phyloP scores from a whole-genome alignment of 2,113 vertebrate species.

The Chaetops frenatus region DNA sequence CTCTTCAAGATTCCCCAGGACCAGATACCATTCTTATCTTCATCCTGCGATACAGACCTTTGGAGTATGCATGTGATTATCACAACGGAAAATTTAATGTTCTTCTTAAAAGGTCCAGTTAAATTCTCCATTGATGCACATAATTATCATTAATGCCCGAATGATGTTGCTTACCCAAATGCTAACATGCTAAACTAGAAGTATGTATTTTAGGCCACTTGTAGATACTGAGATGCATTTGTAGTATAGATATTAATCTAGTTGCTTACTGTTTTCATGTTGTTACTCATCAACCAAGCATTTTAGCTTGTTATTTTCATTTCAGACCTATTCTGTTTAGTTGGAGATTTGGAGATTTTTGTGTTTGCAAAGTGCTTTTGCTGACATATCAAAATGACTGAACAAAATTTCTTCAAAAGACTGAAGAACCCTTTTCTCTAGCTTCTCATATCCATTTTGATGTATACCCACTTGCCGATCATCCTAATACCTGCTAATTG shows the following conservation, averaged over 20 bases:
- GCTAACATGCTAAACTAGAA: background rate
- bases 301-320: background rate
- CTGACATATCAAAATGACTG: background rate
- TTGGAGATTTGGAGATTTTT: background rate
- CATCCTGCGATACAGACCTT: constrained; percentile 76
- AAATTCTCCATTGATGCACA: background rate
- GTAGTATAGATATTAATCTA: background rate
- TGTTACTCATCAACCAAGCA: background rate
- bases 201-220: background rate
- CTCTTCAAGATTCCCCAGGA: constrained; percentile 81
- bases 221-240: background rate
- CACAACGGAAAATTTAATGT: constrained; percentile 39
- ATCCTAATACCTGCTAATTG: background rate
- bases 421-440: background rate
- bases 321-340: background rate
- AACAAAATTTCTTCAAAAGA: background rate
- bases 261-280: background rate
- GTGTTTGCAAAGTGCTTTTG: background rate
- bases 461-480: background rate
- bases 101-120: background rate
- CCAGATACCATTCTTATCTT: constrained; percentile 75
- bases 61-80: constrained; percentile 70
- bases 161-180: background rate
- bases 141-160: background rate
- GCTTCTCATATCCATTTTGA: background rate